These are phyloP conservation scores for Cyclura pinguis DNA, from an alignment of 2,797 vertebrate genomes.

Conservation along the genomic window DNA sequence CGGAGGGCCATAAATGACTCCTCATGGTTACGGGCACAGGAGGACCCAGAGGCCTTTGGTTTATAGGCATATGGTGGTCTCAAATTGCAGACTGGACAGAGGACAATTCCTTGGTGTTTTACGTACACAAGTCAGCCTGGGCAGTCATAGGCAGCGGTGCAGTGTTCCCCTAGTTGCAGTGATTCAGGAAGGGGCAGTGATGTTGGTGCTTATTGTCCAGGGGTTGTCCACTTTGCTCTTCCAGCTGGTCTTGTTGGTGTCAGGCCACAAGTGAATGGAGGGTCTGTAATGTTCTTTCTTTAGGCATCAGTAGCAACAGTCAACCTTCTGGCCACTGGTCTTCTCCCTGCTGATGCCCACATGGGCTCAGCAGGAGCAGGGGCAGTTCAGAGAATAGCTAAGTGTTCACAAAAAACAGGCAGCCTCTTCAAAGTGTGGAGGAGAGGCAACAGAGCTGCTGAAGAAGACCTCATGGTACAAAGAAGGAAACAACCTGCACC, in stretches of 20 bases:
- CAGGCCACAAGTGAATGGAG: conserved; percentile 1
- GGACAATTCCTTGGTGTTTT: background rate
- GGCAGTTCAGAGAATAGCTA: conserved; percentile 12
- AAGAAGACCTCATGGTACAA: conserved; percentile 5
- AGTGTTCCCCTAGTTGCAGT: background rate
- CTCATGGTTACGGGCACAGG: background rate
- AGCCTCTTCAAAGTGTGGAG: background rate
- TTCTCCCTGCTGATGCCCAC: background rate
- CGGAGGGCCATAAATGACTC: background rate
- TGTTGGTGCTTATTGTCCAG: background rate
- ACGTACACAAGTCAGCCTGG: background rate
- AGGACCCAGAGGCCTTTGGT: background rate
- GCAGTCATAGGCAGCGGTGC: background rate
- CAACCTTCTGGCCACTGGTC: background rate
- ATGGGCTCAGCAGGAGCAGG: background rate
- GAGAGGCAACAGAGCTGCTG: background rate
- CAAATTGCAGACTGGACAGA: background rate
- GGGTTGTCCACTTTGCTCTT: background rate
- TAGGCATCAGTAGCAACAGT: background rate
- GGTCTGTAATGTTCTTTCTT: background rate
- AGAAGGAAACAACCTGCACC: conserved; percentile 18
- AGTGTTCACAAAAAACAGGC: background rate
- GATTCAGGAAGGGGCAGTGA: background rate
- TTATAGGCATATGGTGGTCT: conserved; percentile 10
- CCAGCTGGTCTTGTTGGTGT: background rate